phyloP scores from a whole-genome alignment of 2,797 vertebrate species.

The Uromys caudimaculatus region DNA sequence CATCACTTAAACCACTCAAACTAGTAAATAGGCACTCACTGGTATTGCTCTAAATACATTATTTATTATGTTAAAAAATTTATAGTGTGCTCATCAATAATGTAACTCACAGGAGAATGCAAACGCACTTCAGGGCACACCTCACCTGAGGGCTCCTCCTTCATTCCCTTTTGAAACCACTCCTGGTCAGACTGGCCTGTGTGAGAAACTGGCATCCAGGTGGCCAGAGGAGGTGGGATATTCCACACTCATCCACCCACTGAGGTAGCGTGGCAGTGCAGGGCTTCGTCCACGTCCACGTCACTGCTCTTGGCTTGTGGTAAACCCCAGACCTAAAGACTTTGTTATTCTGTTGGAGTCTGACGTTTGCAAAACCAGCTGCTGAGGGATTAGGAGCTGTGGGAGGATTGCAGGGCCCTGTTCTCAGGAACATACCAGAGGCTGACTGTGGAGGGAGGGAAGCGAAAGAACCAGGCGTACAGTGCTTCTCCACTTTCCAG shows the following conservation, averaged over 20 bases:
- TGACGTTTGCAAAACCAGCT: background rate
- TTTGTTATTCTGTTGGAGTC: background rate
- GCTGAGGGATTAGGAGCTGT: background rate
- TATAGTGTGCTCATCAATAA: conserved; percentile 59
- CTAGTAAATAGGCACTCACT: background rate
- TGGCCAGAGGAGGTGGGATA: background rate
- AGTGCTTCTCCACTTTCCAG: background rate
- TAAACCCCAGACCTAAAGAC: background rate
- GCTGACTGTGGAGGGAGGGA: background rate
- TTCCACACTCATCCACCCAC: background rate
- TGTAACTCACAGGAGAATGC: background rate
- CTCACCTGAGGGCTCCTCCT: fast-evolving
- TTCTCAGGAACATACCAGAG: background rate
- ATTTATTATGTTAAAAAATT: conserved; percentile 76
- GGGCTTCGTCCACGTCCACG: background rate
- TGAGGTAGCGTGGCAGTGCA: fast-evolving
- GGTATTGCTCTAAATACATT: conserved; percentile 57
- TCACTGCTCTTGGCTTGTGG: background rate
- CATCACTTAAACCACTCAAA: background rate
- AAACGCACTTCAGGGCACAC: fast-evolving
- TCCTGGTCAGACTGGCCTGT: fast-evolving
- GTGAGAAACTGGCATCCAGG: background rate
- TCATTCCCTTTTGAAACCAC: fast-evolving
- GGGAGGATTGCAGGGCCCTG: fast-evolving
- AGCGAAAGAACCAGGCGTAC: no score